Base-by-base conservation (phyloP, 64 coral and sea anemone genomes). In the Porites lutea region DNA sequence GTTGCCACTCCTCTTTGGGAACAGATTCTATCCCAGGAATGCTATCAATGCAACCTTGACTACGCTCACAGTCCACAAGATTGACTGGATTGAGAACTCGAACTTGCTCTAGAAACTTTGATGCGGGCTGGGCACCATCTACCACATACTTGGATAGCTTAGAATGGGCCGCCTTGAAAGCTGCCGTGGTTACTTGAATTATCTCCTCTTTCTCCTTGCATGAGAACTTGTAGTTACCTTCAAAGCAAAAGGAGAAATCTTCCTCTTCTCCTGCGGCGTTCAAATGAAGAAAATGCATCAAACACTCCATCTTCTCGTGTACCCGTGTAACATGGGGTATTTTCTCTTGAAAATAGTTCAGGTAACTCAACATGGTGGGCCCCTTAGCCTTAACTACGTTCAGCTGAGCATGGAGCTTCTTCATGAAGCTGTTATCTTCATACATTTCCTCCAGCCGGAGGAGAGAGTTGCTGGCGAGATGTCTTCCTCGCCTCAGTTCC, bases 121-220 rank as follows among this genome's bases (percentile, higher is more conserved):
- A 76, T 50, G 90, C 90, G 52, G 72, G 90, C n/a, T 92, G 90
- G 64, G 79, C 72, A 13, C 82, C 82, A 78, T 92, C 82, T 0
- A 82, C 43, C 23, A 92, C 58, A 65, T 86, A 92, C 72, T 92
- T 92, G 2, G 3, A 16, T 2, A 92, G 63, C 55, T 92, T 92
- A 4, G 22, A 15, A 68, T 77, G 90, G 4, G 79, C 71, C 21
- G 27, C 80, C 15, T 49, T 51, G 55, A 92, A 92, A 14, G 90
- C 90, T 27, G 77, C 20, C 63, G 11, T 82, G 48, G 80, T 52
- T 52, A 54, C 23, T 77, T 55, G 15, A 13, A 53, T 50, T 51
- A 90, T 15, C n/a, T 90, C 89, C 20, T n/a, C n/a, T n/a, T n/a
- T n/a, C n/a, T n/a, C n/a, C n/a, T n/a, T n/a, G n/a, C n/a, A n/a